A percentile compares a stretch with the other conserved stretches of the same genome.
Conservation (phyloP, 2,797 vertebrate species). For the Allobates femoralis region DNA sequence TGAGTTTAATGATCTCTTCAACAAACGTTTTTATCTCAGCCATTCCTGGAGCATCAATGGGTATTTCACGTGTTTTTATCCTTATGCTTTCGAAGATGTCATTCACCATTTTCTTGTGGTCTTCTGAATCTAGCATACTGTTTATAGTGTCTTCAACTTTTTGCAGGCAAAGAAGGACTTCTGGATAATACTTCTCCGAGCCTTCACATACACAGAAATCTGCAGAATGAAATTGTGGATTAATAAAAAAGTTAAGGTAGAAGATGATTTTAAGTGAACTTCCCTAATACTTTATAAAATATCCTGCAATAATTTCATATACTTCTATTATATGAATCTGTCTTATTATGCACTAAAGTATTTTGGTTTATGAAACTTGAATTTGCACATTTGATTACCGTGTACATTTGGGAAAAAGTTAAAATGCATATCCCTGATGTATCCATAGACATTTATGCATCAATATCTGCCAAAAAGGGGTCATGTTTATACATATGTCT, state of each 20-base stretch:
- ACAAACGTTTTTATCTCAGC: not conserved
- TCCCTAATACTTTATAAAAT: not conserved
- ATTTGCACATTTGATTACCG: too few species aligned
- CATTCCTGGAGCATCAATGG: not conserved
- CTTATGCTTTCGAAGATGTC: not conserved
- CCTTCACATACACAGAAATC: not conserved
- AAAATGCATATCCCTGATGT: too few species aligned
- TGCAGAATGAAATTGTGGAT: not conserved
- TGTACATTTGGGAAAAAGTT: too few species aligned
- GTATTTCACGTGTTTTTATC: not conserved
- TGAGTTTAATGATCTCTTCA: not conserved
- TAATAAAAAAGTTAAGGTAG: not conserved
- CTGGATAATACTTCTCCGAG: not conserved
- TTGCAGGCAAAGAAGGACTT: not conserved
- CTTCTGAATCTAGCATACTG: not conserved
- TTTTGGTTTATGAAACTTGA: too few species aligned
- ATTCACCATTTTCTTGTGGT: not conserved
- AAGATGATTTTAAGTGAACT: not conserved
- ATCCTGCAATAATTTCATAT: not conserved
- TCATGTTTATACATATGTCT: too few species aligned
- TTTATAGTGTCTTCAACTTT: not conserved
- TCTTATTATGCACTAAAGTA: too few species aligned
- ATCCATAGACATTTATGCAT: too few species aligned
- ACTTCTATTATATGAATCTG: not conserved
- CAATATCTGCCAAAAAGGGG: too few species aligned